These are phyloP conservation scores for Apamea crenata DNA, from an alignment of 2,888 invertebrate species.

Conservation along the genomic window DNA sequence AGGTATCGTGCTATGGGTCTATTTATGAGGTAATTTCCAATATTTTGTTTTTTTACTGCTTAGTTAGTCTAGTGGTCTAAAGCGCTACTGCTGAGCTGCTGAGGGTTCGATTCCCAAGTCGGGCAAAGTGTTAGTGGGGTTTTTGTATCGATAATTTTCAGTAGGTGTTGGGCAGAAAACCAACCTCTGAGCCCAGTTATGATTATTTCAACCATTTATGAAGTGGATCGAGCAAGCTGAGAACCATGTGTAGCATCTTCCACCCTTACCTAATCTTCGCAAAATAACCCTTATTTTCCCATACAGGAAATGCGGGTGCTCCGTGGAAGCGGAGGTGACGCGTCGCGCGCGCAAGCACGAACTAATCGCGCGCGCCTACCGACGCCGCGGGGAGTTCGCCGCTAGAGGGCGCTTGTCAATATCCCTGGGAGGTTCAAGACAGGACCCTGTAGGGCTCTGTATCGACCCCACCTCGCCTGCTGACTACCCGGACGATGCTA, in stretches of 20 bases:
- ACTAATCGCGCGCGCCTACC: conserved; percentile 97
- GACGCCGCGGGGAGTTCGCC: conserved; percentile 95
- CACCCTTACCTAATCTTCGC: not conserved
- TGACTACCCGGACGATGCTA: conserved; percentile 84
- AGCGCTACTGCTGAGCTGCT: not conserved
- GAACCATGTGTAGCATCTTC: not conserved
- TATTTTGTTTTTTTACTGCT: not conserved
- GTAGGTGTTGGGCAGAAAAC: not conserved
- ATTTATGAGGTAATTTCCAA: not conserved
- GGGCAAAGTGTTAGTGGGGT: not conserved
- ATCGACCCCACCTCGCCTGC: conserved; percentile 84
- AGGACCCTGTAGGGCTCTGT: conserved; percentile 96
- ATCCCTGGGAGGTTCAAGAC: conserved; percentile 95
- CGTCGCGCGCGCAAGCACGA: conserved; percentile 95
- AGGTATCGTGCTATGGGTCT: not conserved
- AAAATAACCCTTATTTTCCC: conserved; percentile 20
- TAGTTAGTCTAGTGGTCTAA: not conserved
- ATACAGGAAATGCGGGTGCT: conserved; percentile 93
- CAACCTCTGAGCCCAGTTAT: not conserved
- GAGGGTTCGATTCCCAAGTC: not conserved
- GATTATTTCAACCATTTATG: not conserved
- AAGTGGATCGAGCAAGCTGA: not conserved
- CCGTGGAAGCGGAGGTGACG: conserved; percentile 90
- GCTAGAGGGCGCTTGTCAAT: conserved; percentile 96
- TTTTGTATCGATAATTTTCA: not conserved